These are phyloP conservation scores for Eupithecia pulchellata DNA, from an alignment of 2,888 invertebrate genomes.

Conservation along the genomic window DNA sequence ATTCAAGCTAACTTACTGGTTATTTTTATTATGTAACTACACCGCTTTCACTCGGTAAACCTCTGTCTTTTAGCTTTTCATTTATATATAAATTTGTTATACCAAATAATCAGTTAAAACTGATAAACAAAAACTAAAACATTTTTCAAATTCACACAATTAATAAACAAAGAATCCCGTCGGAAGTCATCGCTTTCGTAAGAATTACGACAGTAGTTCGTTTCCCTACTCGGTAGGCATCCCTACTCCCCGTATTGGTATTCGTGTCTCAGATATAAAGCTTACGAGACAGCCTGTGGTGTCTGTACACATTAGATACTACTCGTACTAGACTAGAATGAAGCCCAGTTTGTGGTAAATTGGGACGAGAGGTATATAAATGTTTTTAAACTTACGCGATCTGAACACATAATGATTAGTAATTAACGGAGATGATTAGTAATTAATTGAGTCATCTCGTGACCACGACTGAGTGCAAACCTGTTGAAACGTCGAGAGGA, in stretches of 20 bases:
- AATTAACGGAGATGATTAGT: no score
- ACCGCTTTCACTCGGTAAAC: no score
- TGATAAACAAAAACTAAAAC: background rate
- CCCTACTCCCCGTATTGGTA: slow-evolving; percentile 28
- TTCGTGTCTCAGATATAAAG: slow-evolving; percentile 35
- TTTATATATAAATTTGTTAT: background rate
- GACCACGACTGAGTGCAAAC: no score
- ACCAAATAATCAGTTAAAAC: background rate
- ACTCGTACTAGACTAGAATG: background rate
- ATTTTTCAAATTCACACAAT: background rate
- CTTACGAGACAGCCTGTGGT: slow-evolving; percentile 37
- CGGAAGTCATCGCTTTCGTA: background rate
- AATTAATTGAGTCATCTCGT: no score
- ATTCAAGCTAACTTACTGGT: no score
- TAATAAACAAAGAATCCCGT: background rate
- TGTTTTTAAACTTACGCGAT: no score
- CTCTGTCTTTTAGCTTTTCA: no score
- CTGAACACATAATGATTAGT: no score
- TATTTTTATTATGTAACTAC: no score
- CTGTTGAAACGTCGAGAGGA: no score
- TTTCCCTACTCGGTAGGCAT: slow-evolving; percentile 15
- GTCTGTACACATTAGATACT: slow-evolving; percentile 1
- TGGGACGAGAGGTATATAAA: background rate
- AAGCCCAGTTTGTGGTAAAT: background rate
- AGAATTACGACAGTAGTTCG: slow-evolving; percentile 17